Percentiles rank a stretch among this genome's conserved stretches.
Evolutionary conservation across 2,113 vertebrate genomes (phyloP).

Genomic region (Abramis brama): DNA sequence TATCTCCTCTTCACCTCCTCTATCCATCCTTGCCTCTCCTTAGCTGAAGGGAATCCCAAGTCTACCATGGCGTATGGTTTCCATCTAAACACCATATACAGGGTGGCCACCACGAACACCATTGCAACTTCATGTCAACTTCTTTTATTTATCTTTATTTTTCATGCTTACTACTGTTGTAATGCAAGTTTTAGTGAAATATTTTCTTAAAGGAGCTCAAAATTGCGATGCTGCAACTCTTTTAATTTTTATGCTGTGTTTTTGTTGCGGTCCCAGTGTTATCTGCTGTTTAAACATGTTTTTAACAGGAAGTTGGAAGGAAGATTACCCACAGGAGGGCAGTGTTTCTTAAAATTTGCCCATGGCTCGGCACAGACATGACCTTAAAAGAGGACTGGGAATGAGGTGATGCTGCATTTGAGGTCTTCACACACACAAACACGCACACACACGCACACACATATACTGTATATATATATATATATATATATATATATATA

Average conservation of each 20-base stretch:
- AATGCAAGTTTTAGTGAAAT: not conserved
- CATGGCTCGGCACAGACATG: not conserved
- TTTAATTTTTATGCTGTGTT: not conserved
- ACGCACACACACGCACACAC: too few relatives aligned
- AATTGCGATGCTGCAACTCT: not conserved
- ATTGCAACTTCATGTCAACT: not conserved
- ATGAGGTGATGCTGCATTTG: not conserved
- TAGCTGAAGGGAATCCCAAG: not conserved
- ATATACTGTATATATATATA: too few relatives aligned
- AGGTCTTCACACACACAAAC: not conserved
- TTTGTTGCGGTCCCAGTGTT: not conserved
- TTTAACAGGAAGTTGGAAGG: not conserved
- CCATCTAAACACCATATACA: not conserved
- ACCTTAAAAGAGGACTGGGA: not conserved
- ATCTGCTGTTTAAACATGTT: too few relatives aligned
- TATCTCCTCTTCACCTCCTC: conserved; percentile 14
- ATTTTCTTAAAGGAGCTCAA: not conserved
- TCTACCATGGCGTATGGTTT: not conserved
- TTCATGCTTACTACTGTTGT: not conserved
- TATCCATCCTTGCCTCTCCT: conserved; percentile 1
- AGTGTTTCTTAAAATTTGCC: conserved; percentile 43
- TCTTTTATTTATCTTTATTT: not conserved
- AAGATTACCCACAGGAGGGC: conserved; percentile 42
- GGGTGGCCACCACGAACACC: not conserved
- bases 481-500: too few relatives aligned